phyloP scores from a whole-genome alignment of 2,888 invertebrate genomes.

The Atrina japonica region DNA sequence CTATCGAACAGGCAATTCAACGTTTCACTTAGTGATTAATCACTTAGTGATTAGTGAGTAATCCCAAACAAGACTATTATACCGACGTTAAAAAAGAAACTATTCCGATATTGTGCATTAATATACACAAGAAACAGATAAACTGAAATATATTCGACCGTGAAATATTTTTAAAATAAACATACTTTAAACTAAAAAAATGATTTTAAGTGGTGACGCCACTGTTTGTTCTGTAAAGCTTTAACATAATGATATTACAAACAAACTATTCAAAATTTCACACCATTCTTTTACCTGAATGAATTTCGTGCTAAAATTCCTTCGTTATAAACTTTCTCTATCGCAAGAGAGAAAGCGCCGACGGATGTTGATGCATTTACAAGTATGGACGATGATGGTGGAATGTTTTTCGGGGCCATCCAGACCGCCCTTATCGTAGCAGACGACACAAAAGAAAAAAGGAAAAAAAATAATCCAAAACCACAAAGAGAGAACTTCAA shows the following conservation, averaged over 20 bases:
- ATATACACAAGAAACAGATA: too few species aligned
- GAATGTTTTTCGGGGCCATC: slow-evolving; percentile 42
- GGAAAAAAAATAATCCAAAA: not conserved
- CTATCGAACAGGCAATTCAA: too few species aligned
- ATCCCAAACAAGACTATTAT: too few species aligned
- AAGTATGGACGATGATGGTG: slow-evolving; percentile 22
- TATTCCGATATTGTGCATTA: too few species aligned
- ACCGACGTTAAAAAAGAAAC: too few species aligned
- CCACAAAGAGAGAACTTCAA: too few species aligned
- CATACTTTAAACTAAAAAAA: not conserved
- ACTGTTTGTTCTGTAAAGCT: too few species aligned
- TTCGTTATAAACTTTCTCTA: slow-evolving; percentile 39
- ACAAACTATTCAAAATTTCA: not conserved
- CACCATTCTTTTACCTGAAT: slow-evolving; percentile 43
- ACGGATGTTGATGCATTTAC: slow-evolving; percentile 52
- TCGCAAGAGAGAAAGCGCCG: slow-evolving; percentile 50
- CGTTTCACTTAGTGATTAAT: too few species aligned
- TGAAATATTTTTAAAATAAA: not conserved
- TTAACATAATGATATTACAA: not conserved
- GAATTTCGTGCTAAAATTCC: slow-evolving; percentile 35
- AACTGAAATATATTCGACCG: not conserved
- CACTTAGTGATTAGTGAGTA: too few species aligned
- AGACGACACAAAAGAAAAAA: not conserved
- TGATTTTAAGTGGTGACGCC: not conserved
- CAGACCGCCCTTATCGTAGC: slow-evolving; percentile 37